Percentiles rank a stretch among this genome's conserved stretches.
Evolutionary conservation across 2,888 invertebrate genomes (phyloP).

Genomic region (Parelbella ahira): DNA sequence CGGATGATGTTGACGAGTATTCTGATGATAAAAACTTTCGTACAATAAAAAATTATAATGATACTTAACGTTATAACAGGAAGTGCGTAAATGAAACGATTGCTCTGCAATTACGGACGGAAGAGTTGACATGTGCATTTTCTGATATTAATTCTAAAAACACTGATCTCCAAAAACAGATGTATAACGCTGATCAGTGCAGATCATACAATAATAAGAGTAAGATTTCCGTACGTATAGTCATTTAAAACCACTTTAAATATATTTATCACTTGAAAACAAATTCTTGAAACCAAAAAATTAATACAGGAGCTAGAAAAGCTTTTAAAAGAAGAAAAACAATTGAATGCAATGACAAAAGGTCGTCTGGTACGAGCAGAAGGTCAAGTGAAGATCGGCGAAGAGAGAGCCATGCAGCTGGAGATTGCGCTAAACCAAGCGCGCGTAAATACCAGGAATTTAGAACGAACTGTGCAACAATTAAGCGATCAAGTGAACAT

Average conservation of each 20-base stretch:
- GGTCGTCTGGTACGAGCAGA: constrained; percentile 51
- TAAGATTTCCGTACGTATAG: too few relatives aligned
- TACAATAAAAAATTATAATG: too few relatives aligned
- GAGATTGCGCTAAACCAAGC: constrained; percentile 54
- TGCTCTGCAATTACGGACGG: constrained; percentile 48
- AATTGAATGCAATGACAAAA: constrained; percentile 41
- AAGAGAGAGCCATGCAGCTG: constrained; percentile 46
- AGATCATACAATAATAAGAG: constrained; percentile 42
- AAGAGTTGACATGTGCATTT: constrained; percentile 50
- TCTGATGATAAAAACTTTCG: too few relatives aligned
- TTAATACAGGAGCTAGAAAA: constrained; percentile 67
- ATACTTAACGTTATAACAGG: constrained; percentile 40
- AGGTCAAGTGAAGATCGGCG: constrained; percentile 50
- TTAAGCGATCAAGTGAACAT: constrained; percentile 56
- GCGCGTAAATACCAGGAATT: constrained; percentile 39
- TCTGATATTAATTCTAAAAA: constrained; percentile 56
- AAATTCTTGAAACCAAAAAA: too few relatives aligned
- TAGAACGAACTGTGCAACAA: constrained; percentile 55
- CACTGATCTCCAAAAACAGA: constrained; percentile 53
- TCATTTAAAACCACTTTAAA: too few relatives aligned
- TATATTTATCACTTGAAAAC: too few relatives aligned
- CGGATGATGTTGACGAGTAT: too few relatives aligned
- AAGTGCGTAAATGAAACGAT: constrained; percentile 53
- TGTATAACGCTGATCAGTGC: constrained; percentile 46
- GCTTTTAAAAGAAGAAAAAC: constrained; percentile 58